Percentiles rank a stretch among this genome's conserved stretches.
These are phyloP conservation scores for Gobius niger DNA, from an alignment of 2,113 vertebrate species.

Conservation along the genomic window DNA sequence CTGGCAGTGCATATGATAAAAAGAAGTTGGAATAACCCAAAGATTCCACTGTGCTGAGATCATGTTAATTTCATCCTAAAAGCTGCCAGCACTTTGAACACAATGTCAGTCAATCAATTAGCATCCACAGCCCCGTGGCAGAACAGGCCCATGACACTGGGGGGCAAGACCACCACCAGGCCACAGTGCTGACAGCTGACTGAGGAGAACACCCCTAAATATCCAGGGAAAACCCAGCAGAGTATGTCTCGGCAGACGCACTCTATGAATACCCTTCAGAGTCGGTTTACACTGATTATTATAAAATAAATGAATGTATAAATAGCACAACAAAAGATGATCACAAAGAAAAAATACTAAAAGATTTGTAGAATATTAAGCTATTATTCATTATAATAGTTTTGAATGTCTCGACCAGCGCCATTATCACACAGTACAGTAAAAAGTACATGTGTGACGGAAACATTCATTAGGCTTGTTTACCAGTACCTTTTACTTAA, in stretches of 20 bases:
- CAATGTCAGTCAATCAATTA: constrained; percentile 5
- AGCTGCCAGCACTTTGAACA: background rate
- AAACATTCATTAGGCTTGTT: constrained; percentile 13
- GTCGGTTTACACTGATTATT: too few relatives aligned
- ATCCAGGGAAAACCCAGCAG: background rate
- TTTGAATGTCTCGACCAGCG: background rate
- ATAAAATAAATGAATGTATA: too few relatives aligned
- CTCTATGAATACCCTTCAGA: background rate
- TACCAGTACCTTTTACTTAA: constrained; percentile 3
- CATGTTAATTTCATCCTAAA: constrained; percentile 10
- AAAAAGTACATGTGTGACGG: constrained; percentile 1
- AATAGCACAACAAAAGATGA: too few relatives aligned
- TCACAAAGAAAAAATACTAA: too few relatives aligned
- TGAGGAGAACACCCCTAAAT: background rate
- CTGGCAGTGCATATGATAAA: constrained; percentile 12
- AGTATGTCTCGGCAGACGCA: background rate
- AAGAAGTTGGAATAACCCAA: constrained; percentile 9
- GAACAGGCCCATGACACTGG: background rate
- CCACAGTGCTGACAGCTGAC: background rate
- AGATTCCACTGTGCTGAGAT: constrained; percentile 28
- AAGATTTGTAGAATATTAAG: too few relatives aligned
- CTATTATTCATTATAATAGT: too few relatives aligned
- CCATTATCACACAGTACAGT: background rate
- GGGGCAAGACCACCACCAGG: background rate
- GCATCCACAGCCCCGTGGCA: background rate